phyloP scores from a whole-genome alignment of 2,797 vertebrate genomes.

The Betta splendens region DNA sequence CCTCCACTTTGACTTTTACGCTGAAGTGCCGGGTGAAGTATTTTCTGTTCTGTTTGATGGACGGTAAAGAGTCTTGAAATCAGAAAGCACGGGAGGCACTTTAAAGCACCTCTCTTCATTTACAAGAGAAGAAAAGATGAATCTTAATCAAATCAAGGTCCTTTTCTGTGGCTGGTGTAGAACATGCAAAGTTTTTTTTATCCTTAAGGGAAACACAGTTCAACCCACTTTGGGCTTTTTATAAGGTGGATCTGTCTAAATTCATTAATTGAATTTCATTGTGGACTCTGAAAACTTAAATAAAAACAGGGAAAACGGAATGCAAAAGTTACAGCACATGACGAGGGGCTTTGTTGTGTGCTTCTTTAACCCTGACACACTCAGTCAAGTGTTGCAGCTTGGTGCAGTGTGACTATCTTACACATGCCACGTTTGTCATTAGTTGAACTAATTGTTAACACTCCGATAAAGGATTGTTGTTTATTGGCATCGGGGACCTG shows the following conservation, averaged over 20 bases:
- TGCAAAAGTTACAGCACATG: not conserved
- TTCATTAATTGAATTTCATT: conserved; percentile 22
- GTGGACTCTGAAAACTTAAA: conserved; percentile 21
- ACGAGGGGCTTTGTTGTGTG: not conserved
- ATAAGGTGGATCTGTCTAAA: conserved; percentile 7
- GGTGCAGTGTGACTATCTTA: not conserved
- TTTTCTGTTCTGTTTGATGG: conserved; percentile 49
- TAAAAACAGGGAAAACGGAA: not conserved
- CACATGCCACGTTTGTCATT: conserved; percentile 35
- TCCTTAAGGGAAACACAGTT: conserved; percentile 38
- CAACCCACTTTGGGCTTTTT: conserved; percentile 40
- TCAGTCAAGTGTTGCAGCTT: conserved; percentile 1
- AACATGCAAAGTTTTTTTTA: conserved; percentile 29
- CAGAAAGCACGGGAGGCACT: conserved; percentile 64
- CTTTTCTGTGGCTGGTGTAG: conserved; percentile 44
- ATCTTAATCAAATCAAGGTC: conserved; percentile 66
- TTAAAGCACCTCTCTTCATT: conserved; percentile 57
- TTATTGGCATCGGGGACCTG: conserved; percentile 49
- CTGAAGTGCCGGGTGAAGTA: conserved; percentile 47
- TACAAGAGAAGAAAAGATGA: conserved; percentile 43
- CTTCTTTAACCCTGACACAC: not conserved
- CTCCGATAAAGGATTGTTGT: conserved; percentile 38
- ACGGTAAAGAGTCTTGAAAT: conserved; percentile 51
- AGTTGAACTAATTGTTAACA: conserved; percentile 37
- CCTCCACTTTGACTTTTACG: conserved; percentile 31